Evolutionary conservation across 2,797 vertebrate species (phyloP), one percentile per base, ranked within the genome.

Genomic region (Parauchenoglanis ngamensis): DNA sequence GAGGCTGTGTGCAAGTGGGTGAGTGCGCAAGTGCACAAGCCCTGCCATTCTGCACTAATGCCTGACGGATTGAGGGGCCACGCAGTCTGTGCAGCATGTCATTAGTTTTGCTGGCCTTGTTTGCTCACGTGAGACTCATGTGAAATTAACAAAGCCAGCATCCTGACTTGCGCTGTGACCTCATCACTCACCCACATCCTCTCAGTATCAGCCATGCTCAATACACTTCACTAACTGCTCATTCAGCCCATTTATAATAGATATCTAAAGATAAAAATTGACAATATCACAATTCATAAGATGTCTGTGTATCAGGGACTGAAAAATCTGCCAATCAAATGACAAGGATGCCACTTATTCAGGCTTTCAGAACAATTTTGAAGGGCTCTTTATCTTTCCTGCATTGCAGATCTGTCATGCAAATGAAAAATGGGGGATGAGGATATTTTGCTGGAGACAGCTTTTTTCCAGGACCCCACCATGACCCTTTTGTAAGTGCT

Each of bases 371-470:
- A 87, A 56, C 54, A 65, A 67, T 23, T 83, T 85, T 85, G 65
- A 86, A 13, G 54, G 59, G 76, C 68, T 89, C 19, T 57, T 87
- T 86, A 75, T 82, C 68, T 90, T 12, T 84, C 63, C 90, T 87
- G 91, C 89, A 89, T 84, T 92, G 91, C 90, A 92, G 88, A 90
- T 90, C 88, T 89, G 85, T 88, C 87, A 90, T 88, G 90, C 81
- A 88, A 87, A 72, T 88, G 85, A 88, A n/a, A 61, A 90, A 83
- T 72, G 61, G 85, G 79, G 85, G 81, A 84, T 86, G 82, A 46
- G 84, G 65, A 77, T 83, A 85, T 91, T 92, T 82, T 89, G 90
- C 91, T 91, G 90, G 86, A 79, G 72, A 89, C 85, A 90, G 89
- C 90, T 88, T 91, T 92, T 86, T 83, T 73, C 17, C 59, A 68